These are phyloP conservation scores for Falcunculus frontatus DNA, from an alignment of 2,113 vertebrate genomes.

Conservation along the genomic window DNA sequence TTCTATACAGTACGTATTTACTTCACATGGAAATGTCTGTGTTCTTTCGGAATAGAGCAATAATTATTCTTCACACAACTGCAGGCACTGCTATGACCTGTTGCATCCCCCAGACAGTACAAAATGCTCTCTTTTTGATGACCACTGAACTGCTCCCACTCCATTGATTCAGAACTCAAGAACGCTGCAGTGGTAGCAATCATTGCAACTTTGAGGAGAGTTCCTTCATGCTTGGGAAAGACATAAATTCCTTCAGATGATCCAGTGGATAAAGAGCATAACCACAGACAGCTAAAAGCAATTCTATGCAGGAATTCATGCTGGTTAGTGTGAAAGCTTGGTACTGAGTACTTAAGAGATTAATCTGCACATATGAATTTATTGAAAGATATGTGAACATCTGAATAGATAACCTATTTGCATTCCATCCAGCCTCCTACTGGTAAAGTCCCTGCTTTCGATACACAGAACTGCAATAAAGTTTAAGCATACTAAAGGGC, in stretches of 20 bases:
- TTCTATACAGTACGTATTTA: not conserved
- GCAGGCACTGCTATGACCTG: not conserved
- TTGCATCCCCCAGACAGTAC: not conserved
- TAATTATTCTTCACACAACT: not conserved
- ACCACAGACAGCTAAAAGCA: not conserved
- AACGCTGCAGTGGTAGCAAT: not conserved
- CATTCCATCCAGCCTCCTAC: not conserved
- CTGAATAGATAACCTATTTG: not conserved
- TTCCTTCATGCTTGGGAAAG: slow-evolving; percentile 13
- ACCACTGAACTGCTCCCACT: not conserved
- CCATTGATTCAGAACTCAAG: not conserved
- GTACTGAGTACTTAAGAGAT: not conserved
- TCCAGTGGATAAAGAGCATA: not conserved
- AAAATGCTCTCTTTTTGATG: not conserved
- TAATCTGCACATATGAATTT: not conserved
- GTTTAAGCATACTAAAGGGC: not conserved
- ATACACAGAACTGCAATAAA: not conserved
- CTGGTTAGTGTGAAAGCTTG: not conserved
- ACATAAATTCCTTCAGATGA: not conserved
- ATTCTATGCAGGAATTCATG: not conserved
- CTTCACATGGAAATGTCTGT: not conserved
- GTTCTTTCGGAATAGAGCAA: not conserved
- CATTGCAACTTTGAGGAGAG: not conserved
- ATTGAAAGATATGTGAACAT: not conserved
- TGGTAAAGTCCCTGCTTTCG: not conserved